Conservation (phyloP, 1,140 invertebrate genomes). For the Coelopa frigida region DNA sequence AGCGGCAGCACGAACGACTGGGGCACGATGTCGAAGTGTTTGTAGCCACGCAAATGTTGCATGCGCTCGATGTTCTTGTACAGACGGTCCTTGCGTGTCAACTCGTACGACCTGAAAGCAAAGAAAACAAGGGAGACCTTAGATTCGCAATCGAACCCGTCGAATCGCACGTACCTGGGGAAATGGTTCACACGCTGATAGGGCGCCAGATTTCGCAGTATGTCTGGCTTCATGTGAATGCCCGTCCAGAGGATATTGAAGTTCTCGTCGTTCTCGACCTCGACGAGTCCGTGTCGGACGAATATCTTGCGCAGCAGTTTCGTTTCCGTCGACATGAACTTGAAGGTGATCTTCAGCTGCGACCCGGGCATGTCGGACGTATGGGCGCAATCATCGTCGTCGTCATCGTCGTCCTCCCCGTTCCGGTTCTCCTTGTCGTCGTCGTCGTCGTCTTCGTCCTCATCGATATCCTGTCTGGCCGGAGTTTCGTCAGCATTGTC, state of each 20-base stretch:
- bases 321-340: slow-evolving; percentile 72
- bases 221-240: slow-evolving; percentile 81
- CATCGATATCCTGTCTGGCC: not conserved
- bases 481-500: not conserved
- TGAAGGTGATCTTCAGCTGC: slow-evolving; percentile 70
- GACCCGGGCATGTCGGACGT: slow-evolving; percentile 57
- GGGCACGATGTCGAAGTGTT: slow-evolving; percentile 89
- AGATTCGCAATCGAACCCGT: not conserved
- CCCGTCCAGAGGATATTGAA: slow-evolving; percentile 89
- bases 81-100: slow-evolving; percentile 87
- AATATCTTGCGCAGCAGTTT: slow-evolving; percentile 66
- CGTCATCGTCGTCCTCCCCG: slow-evolving; percentile 30
- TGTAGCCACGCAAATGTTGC: slow-evolving; percentile 78
- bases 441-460: slow-evolving; percentile 9
- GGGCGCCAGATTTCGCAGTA: slow-evolving; percentile 66
- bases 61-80: slow-evolving; percentile 94
- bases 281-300: slow-evolving; percentile 64
- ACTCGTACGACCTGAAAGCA: slow-evolving; percentile 70
- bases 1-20: slow-evolving; percentile 83
- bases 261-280: slow-evolving; percentile 58
- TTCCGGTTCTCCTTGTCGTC: slow-evolving; percentile 24
- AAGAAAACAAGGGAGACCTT: not conserved
- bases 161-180: slow-evolving; percentile 58
- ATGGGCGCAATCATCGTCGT: slow-evolving; percentile 37
- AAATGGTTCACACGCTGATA: slow-evolving; percentile 93